phyloP scores from a whole-genome alignment of 1,140 invertebrate genomes.

The Ylistrum balloti region DNA sequence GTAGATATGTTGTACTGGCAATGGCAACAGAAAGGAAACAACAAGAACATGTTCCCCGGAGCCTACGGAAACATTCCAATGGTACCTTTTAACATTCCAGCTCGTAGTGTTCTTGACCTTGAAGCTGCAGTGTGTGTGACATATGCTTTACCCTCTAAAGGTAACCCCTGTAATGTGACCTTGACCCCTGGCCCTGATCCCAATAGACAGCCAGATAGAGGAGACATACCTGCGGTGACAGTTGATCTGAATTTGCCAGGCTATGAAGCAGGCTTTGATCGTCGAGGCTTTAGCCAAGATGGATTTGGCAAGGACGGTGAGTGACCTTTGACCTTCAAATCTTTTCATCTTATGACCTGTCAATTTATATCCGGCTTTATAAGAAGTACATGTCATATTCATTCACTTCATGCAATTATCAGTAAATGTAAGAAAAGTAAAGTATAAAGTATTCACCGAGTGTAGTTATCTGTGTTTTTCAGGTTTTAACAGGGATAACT shows the following conservation, averaged over 20 bases:
- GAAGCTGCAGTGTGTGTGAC: conserved; percentile 75
- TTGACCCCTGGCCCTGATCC: conserved; percentile 28
- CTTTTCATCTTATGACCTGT: not conserved
- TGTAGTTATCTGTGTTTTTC: conserved; percentile 41
- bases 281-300: conserved; percentile 66
- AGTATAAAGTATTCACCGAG: not conserved
- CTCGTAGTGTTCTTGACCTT: conserved; percentile 74
- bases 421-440: no score
- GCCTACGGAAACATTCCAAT: conserved; percentile 77
- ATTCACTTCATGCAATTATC: no score
- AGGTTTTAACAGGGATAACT: conserved; percentile 75
- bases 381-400: no score
- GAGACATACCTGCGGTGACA: conserved; percentile 62
- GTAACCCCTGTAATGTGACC: conserved; percentile 64
- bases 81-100: conserved; percentile 78
- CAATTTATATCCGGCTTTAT: no score
- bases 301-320: conserved; percentile 71
- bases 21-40: conserved; percentile 77
- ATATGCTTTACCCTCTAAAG: conserved; percentile 72
- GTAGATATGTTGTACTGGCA: conserved; percentile 79
- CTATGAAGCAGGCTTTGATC: conserved; percentile 68
- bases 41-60: conserved; percentile 77
- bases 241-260: conserved; percentile 62
- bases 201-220: conserved; percentile 54
- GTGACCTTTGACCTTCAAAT: not conserved